These are phyloP conservation scores for Formica selysi DNA, from an alignment of 1,140 invertebrate species.

Conservation along the genomic window DNA sequence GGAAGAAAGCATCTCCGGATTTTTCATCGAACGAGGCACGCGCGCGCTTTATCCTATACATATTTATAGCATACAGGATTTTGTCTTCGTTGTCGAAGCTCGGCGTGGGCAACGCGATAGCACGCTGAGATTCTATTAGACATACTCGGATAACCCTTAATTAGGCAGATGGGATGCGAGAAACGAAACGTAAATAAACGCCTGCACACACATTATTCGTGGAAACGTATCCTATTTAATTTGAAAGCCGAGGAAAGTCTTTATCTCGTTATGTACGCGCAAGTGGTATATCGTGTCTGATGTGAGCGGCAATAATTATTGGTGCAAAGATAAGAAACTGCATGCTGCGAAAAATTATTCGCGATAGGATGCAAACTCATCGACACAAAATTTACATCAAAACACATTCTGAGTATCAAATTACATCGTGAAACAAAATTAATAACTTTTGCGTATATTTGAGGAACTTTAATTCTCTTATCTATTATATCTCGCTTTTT, in stretches of 20 bases:
- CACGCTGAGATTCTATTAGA: conserved; percentile 58
- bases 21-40: conserved; percentile 16
- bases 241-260: conserved; percentile 50
- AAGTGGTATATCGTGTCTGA: conserved; percentile 9
- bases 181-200: conserved; percentile 56
- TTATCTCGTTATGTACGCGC: conserved; percentile 47
- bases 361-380: background rate
- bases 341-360: conserved; percentile 1
- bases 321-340: conserved; percentile 11
- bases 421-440: background rate
- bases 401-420: background rate
- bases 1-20: conserved; percentile 43
- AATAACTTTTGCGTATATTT: background rate
- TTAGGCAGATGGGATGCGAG: conserved; percentile 62
- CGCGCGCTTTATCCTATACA: conserved; percentile 56
- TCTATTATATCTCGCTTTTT: background rate
- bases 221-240: conserved; percentile 59
- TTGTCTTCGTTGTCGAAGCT: conserved; percentile 50
- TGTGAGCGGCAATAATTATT: conserved; percentile 30
- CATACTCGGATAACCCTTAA: conserved; percentile 57
- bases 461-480: background rate
- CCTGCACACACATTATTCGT: conserved; percentile 27
- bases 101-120: conserved; percentile 42
- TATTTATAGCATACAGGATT: conserved; percentile 68
- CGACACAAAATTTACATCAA: background rate